Percentiles rank a stretch among this genome's conserved stretches.
Evolutionary conservation across 1,140 invertebrate species (phyloP).

Genomic region (Trachymyrmex cornetzi): DNA sequence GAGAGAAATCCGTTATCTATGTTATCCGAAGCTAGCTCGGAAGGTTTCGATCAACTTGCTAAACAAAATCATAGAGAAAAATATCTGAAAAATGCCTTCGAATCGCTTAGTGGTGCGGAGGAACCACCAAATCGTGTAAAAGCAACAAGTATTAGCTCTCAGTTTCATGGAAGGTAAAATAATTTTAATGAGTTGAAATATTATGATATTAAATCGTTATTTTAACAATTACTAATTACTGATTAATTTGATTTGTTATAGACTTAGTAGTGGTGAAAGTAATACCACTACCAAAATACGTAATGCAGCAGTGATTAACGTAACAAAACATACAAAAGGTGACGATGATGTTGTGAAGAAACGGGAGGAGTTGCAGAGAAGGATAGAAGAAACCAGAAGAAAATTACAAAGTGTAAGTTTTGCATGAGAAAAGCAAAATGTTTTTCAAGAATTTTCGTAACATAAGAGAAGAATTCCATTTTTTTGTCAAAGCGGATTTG

Average conservation of each 20-base stretch:
- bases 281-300: slow-evolving; percentile 74
- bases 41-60: slow-evolving; percentile 91
- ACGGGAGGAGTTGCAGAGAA: slow-evolving; percentile 93
- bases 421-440: background rate
- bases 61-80: slow-evolving; percentile 89
- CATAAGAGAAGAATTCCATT: too few species aligned
- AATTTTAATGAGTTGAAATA: background rate
- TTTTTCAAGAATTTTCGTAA: background rate
- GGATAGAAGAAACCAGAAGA: slow-evolving; percentile 95
- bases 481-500: too few species aligned
- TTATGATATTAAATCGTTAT: background rate
- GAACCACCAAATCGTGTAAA: slow-evolving; percentile 82
- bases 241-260: slow-evolving; percentile 65
- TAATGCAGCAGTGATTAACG: slow-evolving; percentile 87
- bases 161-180: slow-evolving; percentile 84
- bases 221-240: background rate
- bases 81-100: slow-evolving; percentile 93
- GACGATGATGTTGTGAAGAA: slow-evolving; percentile 91
- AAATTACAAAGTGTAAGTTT: slow-evolving; percentile 95
- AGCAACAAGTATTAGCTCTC: slow-evolving; percentile 84
- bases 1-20: slow-evolving; percentile 88
- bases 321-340: slow-evolving; percentile 87
- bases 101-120: slow-evolving; percentile 91
- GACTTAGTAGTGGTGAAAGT: slow-evolving; percentile 82
- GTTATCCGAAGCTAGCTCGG: slow-evolving; percentile 90